Base-by-base conservation (phyloP, 2,888 invertebrate species). In the Zelleria hepariella region DNA sequence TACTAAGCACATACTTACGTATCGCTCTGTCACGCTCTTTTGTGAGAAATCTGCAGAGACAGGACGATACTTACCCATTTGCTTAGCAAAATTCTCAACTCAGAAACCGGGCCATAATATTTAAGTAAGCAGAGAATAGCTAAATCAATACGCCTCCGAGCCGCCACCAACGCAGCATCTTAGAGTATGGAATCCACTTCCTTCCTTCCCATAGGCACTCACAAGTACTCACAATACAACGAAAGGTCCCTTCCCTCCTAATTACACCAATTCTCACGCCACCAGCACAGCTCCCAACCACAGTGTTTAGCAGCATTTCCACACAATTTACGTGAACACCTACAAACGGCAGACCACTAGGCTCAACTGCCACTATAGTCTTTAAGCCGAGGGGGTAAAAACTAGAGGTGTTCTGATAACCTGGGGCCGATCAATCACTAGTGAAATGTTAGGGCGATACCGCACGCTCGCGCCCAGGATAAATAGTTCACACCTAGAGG, bases 401-500 rank as follows among this genome's bases (percentile, higher is more conserved):
- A 15, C 32, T 42, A 42, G 32, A 42, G 15, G 32, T 42, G n/a
- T 42, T 15, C 32, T 15, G 32, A 42, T 42, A 42, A 42, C 32
- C 32, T 42, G 32, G 15, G 32, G 51, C 23, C n/a, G 51, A 51
- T 51, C 51, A 51, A 51, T 51, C 20, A 20, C 32, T 42, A 51
- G 23, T 51, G 51, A 51, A 51, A 51, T 23, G 59, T 53, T 48
- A 48, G 48, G 27, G 55, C 48, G 55, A 59, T 59, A 47, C 59
- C 56, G 49, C 55, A 59, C 55, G 26, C 55, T 56, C 56, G 26
- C 52, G 59, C 52, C 27, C 59, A 23, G 23, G 57, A 57, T 59
- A 59, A 59, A 59, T 49, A 59, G 59, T 59, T 59, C 59, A 59
- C 59, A 59, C 59, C 59, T 27, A 57, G 24, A 52, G 21, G 59